Evolutionary conservation across 2,888 invertebrate species (phyloP).

Genomic region (Octodonta nipae): DNA sequence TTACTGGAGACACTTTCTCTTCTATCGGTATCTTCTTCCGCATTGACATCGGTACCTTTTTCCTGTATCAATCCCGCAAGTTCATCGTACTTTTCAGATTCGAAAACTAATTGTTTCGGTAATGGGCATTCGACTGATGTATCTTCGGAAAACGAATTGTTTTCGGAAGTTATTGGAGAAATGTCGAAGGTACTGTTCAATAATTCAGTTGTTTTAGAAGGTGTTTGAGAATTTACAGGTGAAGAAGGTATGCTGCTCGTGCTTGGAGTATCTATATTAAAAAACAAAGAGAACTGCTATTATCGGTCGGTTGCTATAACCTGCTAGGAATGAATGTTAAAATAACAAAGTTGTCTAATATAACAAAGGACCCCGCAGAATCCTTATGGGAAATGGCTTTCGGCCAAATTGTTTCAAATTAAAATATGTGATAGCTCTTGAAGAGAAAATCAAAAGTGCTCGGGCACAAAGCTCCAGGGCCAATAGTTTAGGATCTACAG

Average conservation of each 20-base stretch:
- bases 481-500: too few relatives aligned
- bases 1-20: not conserved
- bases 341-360: too few relatives aligned
- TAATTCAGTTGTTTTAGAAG: conserved; percentile 38
- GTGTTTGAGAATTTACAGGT: conserved; percentile 27
- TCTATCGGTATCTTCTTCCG: not conserved
- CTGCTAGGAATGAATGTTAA: too few relatives aligned
- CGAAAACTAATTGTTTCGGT: not conserved
- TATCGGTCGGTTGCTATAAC: too few relatives aligned
- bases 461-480: too few relatives aligned
- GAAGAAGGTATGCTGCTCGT: conserved; percentile 22
- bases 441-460: too few relatives aligned
- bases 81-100: not conserved
- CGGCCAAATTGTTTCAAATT: too few relatives aligned
- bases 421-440: too few relatives aligned
- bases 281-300: too few relatives aligned
- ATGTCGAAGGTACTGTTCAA: conserved; percentile 45
- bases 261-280: conserved; percentile 1
- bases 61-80: too few relatives aligned
- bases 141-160: conserved; percentile 2
- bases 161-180: conserved; percentile 42
- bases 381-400: too few relatives aligned
- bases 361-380: too few relatives aligned
- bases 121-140: not conserved
- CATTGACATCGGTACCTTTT: not conserved